A percentile compares a stretch with the other conserved stretches of the same genome.
phyloP scores from a whole-genome alignment of 2,113 vertebrate species.

The Sula dactylatra region DNA sequence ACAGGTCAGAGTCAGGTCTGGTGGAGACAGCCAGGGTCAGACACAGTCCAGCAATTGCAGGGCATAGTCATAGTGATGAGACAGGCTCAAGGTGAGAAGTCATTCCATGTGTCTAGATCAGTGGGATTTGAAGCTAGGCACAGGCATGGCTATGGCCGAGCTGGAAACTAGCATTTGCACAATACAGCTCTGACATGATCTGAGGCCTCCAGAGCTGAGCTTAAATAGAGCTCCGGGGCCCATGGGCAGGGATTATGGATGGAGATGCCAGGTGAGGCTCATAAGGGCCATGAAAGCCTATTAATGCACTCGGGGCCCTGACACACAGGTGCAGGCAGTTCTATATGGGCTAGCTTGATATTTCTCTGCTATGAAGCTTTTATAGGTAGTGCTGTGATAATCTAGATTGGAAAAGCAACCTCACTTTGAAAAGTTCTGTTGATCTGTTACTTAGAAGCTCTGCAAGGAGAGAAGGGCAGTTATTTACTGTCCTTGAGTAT shows the following conservation, averaged over 20 bases:
- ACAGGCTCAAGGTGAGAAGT: not conserved
- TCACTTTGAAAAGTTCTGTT: not conserved
- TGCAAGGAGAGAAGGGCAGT: not conserved
- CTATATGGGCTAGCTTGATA: not conserved
- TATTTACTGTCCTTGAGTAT: not conserved
- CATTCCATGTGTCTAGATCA: not conserved
- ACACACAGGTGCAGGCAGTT: not conserved
- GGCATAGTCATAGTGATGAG: not conserved
- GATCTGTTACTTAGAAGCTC: not conserved
- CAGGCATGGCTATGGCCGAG: accelerated
- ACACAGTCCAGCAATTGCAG: not conserved
- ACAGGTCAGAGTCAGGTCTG: not conserved
- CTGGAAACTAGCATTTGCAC: not conserved
- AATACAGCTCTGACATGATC: not conserved
- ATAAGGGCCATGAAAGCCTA: not conserved
- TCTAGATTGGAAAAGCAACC: not conserved
- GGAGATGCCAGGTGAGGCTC: not conserved
- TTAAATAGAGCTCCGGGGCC: not conserved
- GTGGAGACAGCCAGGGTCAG: not conserved
- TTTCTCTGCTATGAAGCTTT: not conserved
- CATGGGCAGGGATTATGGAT: not conserved
- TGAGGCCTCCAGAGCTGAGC: not conserved
- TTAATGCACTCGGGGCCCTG: not conserved
- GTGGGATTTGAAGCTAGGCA: not conserved
- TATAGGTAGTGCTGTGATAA: not conserved